A percentile compares a stretch with the other conserved stretches of the same genome.
These are phyloP conservation scores for Drosophila kurseongensis DNA, from an alignment of 1,140 invertebrate species.

Conservation along the genomic window DNA sequence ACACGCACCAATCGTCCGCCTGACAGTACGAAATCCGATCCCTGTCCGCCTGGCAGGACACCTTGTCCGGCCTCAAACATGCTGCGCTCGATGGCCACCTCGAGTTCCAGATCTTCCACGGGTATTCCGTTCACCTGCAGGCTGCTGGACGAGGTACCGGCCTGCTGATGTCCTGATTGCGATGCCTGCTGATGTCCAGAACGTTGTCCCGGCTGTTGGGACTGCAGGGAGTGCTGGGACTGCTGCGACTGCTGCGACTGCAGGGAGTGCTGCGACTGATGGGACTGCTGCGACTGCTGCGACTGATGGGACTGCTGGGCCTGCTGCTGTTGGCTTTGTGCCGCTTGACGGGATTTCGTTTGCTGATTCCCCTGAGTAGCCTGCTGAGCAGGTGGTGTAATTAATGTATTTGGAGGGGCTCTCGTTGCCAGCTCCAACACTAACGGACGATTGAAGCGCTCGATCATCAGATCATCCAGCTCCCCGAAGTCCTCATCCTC, in stretches of 20 bases:
- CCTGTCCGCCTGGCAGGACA: not conserved
- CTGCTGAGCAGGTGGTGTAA: not conserved
- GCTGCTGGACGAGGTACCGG: too few relatives aligned
- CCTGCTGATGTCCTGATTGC: not conserved
- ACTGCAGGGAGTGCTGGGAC: too few relatives aligned
- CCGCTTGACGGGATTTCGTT: not conserved
- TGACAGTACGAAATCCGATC: too few relatives aligned
- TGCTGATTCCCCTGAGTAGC: not conserved
- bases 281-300: too few relatives aligned
- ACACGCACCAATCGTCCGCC: not conserved
- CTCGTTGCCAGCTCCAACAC: not conserved
- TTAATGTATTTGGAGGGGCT: not conserved
- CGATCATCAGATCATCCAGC: constrained; percentile 5
- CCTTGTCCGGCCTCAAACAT: constrained; percentile 9
- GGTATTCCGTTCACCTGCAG: not conserved
- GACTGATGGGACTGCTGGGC: not conserved
- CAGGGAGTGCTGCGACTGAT: too few relatives aligned
- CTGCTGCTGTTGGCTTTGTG: not conserved
- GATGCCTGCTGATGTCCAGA: not conserved
- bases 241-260: too few relatives aligned
- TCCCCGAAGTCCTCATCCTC: constrained; percentile 41
- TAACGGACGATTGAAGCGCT: not conserved
- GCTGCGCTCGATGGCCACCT: constrained; percentile 47
- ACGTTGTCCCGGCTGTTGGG: too few relatives aligned
- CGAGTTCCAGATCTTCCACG: constrained; percentile 12